Evolutionary conservation across 92 coral and sea anemone genomes (phyloP), one percentile per base, ranked within the genome.

Genomic region (Palythoa grandis): DNA sequence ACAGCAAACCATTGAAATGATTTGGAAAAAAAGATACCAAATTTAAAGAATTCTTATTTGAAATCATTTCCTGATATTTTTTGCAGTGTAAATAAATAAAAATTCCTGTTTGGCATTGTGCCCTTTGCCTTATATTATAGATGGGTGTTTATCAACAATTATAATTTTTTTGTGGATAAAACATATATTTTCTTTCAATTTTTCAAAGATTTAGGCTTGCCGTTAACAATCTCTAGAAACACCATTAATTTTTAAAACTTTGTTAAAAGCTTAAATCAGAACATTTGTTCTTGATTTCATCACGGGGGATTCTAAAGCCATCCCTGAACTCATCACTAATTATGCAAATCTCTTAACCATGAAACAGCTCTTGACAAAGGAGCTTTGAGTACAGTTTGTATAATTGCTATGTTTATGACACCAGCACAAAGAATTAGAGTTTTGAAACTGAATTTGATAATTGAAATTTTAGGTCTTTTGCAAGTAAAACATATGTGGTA

Each of bases 331-430:
- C 74, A 20, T 80, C 11, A 47, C 29, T 53, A 76, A 76, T 76
- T 80, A 80, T 80, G 85, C 53, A 80, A 80, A 80, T 80, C 85
- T 80, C 57, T 80, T 80, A 52, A 66, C 85, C 85, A 80, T 80
- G 85, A 80, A 80, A 80, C 85, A 65, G 61, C 60, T 19, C 47
- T 8, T 65, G 74, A 80, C 85, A 80, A 80, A 80, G 85, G 65
- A 65, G 74, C 85, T 80, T 80, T 80, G 85, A 80, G 85, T 66
- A 80, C 85, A 80, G 72, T 80, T 66, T 66, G 70, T 80, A 38
- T 80, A 80, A 80, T 80, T 80, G 85, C 40, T 22, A 48, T 80
- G 85, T 80, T 80, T 80, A 80, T 80, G 74, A 66, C 57, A 80
- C 85, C 39, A 80, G 43, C 47, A 68, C n/a, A 48, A 65, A 65